A percentile compares a stretch with the other conserved stretches of the same genome.
Conservation (phyloP, 2,888 invertebrate genomes). For the Rhagophthalmus giganteus region DNA sequence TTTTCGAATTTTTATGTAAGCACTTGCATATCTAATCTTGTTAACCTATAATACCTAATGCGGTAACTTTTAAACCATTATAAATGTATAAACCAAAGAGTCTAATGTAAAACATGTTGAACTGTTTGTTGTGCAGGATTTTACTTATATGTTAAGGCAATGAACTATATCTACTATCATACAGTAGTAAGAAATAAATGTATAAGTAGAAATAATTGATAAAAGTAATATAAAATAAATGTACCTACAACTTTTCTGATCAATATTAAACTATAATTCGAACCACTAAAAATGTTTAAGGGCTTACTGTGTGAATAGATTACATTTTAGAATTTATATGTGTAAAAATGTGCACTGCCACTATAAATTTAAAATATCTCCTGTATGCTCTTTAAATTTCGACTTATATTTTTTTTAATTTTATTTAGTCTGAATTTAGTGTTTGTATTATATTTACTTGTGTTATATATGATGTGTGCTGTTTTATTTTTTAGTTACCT, state of each 20-base stretch:
- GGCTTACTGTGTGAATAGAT: slow-evolving; percentile 31
- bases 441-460: slow-evolving; percentile 9
- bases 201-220: slow-evolving; percentile 23
- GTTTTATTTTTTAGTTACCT: slow-evolving; percentile 2
- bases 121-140: slow-evolving; percentile 23
- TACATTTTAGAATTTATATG: slow-evolving; percentile 36
- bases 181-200: slow-evolving; percentile 21
- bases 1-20: neutral
- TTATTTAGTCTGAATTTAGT: neutral
- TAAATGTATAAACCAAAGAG: slow-evolving; percentile 21
- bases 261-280: slow-evolving; percentile 23
- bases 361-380: slow-evolving; percentile 37
- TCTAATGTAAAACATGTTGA: slow-evolving; percentile 20
- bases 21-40: slow-evolving; percentile 2
- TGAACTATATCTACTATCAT: slow-evolving; percentile 23
- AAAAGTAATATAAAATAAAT: slow-evolving; percentile 17
- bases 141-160: slow-evolving; percentile 23
- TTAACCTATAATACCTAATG: neutral
- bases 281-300: slow-evolving; percentile 33
- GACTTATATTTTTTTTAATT: neutral
- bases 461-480: slow-evolving; percentile 15
- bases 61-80: slow-evolving; percentile 22
- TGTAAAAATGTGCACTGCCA: slow-evolving; percentile 47
- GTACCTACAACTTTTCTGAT: slow-evolving; percentile 21
- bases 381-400: neutral